These are phyloP conservation scores for Eupithecia pulchellata DNA, from an alignment of 2,888 invertebrate species.

Conservation along the genomic window DNA sequence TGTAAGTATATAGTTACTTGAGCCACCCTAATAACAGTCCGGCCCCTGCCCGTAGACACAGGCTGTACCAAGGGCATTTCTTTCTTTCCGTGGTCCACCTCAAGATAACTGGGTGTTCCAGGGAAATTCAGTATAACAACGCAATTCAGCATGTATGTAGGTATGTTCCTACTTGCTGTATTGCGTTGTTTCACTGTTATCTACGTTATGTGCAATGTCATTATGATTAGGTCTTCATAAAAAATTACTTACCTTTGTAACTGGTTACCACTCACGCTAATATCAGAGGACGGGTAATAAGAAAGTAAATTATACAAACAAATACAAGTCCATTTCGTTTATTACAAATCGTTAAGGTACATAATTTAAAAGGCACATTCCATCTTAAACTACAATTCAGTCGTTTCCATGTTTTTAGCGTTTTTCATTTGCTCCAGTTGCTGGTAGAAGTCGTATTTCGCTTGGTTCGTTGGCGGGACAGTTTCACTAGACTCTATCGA, in stretches of 20 bases:
- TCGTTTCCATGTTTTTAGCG: slow-evolving; percentile 91
- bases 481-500: slow-evolving; percentile 77
- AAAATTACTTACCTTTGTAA: background rate
- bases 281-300: background rate
- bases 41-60: too few species aligned
- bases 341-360: slow-evolving; percentile 55
- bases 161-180: background rate
- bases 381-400: slow-evolving; percentile 86
- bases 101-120: too few species aligned
- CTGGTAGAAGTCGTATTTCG: slow-evolving; percentile 89
- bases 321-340: slow-evolving; percentile 39
- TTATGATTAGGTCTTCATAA: background rate
- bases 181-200: slow-evolving; percentile 4
- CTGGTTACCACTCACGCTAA: background rate
- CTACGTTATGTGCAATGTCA: slow-evolving; percentile 4
- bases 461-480: slow-evolving; percentile 81
- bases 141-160: too few species aligned
- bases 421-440: slow-evolving; percentile 89
- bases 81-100: too few species aligned
- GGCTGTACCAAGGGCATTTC: too few species aligned
- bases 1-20: too few species aligned
- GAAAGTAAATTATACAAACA: background rate
- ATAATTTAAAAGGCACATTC: slow-evolving; percentile 61
- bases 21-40: too few species aligned
- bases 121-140: too few species aligned